Conservation (phyloP, 2,113 vertebrate species). For the Lepus americanus region DNA sequence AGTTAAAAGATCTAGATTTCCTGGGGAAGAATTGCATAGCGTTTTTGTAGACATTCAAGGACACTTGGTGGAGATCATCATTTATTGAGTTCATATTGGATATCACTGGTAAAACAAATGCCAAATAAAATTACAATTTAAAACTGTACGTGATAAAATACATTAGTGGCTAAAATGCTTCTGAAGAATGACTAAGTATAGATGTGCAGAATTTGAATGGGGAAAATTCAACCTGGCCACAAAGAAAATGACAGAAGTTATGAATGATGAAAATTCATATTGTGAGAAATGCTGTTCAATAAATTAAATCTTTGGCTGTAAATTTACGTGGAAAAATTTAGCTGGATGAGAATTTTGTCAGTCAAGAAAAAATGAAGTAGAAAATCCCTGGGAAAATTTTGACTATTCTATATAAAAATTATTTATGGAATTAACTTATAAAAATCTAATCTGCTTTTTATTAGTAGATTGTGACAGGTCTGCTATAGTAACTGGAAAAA, state of each 20-base stretch:
- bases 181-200: slow-evolving; percentile 2
- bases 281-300: background rate
- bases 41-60: slow-evolving; percentile 27
- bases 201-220: background rate
- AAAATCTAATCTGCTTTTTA: background rate
- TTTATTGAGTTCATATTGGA: background rate
- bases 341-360: background rate
- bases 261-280: background rate
- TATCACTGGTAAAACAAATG: background rate
- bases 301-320: slow-evolving; percentile 29
- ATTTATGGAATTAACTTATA: background rate
- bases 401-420: background rate
- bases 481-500: background rate
- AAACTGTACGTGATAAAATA: slow-evolving; percentile 4
- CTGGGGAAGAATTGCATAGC: background rate
- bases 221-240: slow-evolving; percentile 2
- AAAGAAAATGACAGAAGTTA: background rate
- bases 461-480: background rate
- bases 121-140: background rate
- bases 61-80: background rate
- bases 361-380: background rate
- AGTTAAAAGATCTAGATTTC: background rate
- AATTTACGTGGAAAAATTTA: slow-evolving; percentile 1
- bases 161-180: background rate
- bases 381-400: background rate